These are phyloP conservation scores for Zosterops japonicus DNA, from an alignment of 2,113 vertebrate genomes.

Conservation along the genomic window DNA sequence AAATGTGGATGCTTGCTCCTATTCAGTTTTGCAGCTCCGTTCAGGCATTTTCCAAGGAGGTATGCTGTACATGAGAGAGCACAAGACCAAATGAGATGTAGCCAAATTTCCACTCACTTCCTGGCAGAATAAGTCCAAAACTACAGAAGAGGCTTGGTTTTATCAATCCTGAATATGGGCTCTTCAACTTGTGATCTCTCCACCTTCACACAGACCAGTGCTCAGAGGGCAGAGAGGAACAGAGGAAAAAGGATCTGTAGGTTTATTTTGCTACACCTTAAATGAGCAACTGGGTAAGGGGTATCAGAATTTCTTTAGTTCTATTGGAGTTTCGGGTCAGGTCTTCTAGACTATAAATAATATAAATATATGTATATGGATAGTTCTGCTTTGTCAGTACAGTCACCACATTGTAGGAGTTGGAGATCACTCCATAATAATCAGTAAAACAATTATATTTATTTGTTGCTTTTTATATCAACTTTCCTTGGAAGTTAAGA, in stretches of 20 bases:
- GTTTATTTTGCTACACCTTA: not conserved
- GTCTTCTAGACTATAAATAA: not conserved
- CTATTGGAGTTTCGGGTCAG: not conserved
- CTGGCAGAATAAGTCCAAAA: not conserved
- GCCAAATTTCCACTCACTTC: not conserved
- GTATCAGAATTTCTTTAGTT: not conserved
- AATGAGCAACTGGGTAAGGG: not conserved
- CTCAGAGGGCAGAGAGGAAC: not conserved
- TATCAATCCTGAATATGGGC: not conserved
- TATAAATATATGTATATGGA: not conserved
- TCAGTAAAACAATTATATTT: not conserved
- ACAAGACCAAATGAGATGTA: not conserved
- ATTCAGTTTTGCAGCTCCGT: not conserved
- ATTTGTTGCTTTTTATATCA: not conserved
- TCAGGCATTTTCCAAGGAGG: not conserved
- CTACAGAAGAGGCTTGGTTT: not conserved
- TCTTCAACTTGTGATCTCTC: conserved; percentile 3
- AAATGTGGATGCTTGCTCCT: not conserved
- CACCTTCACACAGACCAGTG: not conserved
- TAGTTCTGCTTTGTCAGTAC: not conserved
- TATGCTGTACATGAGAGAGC: not conserved
- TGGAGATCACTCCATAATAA: not conserved
- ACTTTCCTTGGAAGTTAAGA: not conserved
- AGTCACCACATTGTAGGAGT: not conserved
- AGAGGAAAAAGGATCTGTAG: not conserved